phyloP scores from a whole-genome alignment of 2,888 invertebrate genomes.

The Acleris sparsana region DNA sequence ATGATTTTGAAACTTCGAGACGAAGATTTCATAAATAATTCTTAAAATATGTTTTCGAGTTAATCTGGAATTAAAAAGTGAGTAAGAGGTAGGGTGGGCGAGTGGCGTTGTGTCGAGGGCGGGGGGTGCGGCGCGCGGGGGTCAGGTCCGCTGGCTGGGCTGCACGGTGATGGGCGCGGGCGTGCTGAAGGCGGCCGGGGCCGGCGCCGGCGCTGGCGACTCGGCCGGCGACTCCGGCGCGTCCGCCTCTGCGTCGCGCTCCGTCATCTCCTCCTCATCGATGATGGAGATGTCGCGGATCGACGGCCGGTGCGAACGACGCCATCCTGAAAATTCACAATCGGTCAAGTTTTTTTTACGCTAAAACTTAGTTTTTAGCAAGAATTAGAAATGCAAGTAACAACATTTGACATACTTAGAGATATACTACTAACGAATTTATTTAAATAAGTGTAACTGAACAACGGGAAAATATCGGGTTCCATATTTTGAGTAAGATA shows the following conservation, averaged over 20 bases:
- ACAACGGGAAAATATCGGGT: too few relatives aligned
- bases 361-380: too few relatives aligned
- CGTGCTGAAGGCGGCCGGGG: conserved; percentile 58
- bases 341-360: too few relatives aligned
- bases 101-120: background rate
- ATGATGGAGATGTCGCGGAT: conserved; percentile 94
- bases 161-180: conserved; percentile 75
- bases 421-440: too few relatives aligned
- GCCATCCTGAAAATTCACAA: conserved; percentile 86
- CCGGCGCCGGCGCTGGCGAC: conserved; percentile 46
- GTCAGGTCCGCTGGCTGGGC: conserved; percentile 66
- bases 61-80: background rate
- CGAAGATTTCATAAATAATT: background rate
- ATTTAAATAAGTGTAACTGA: too few relatives aligned
- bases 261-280: conserved; percentile 90
- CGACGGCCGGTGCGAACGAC: conserved; percentile 91
- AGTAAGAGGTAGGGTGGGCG: background rate
- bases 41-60: background rate
- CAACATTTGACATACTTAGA: too few relatives aligned
- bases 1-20: background rate
- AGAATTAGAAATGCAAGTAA: too few relatives aligned
- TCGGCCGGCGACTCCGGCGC: conserved; percentile 50
- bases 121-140: conserved; percentile 20
- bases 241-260: conserved; percentile 73
- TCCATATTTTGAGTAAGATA: too few relatives aligned